Evolutionary conservation across 1,140 invertebrate species (phyloP), one percentile per base, ranked within the genome.

Genomic region (Streblospio benedicti): DNA sequence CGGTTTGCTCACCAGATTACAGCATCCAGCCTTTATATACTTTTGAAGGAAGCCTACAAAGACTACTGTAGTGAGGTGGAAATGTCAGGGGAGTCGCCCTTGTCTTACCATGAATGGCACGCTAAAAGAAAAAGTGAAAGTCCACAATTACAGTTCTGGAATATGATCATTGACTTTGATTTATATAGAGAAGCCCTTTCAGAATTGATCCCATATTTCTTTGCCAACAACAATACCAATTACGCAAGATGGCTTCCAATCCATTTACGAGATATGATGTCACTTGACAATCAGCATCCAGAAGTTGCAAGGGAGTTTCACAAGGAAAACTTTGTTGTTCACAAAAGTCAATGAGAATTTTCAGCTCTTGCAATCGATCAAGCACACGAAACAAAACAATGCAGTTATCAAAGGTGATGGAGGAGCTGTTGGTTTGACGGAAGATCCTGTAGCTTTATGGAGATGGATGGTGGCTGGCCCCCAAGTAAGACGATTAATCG

Each of bases 331-430:
- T 4, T 51, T 16, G n/a, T 27, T 4, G n/a, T 2, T 32, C 49
- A 25, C 63, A 66, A 33, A 63, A 52, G 12, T 23, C n/a, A 25
- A 20, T 55, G 51, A 20, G 5, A 27, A 18, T 65, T 66, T 58
- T 66, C 64, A 31, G 52, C 52, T 2, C 58, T 65, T 18, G 41
- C 65, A 14, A 51, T 66, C 14, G 60, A 66, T 51, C 65, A 67
- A 52, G 59, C 60, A 28, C 60, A 67, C 43, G 64, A 66, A n/a
- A 38, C 65, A 66, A 38, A 58, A 63, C 31, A 27, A 51, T 51
- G 49, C 2, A n/a, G 23, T 2, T 27, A 28, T 51, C 20, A 51
- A 51, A n/a, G n/a, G n/a, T n/a, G n/a, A n/a, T n/a, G n/a, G n/a
- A n/a, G n/a, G n/a, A n/a, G n/a, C n/a, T n/a, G n/a, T n/a, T n/a